Evolutionary conservation across 1,140 invertebrate species (phyloP).

Genomic region (Ostrea denselamellosa): DNA sequence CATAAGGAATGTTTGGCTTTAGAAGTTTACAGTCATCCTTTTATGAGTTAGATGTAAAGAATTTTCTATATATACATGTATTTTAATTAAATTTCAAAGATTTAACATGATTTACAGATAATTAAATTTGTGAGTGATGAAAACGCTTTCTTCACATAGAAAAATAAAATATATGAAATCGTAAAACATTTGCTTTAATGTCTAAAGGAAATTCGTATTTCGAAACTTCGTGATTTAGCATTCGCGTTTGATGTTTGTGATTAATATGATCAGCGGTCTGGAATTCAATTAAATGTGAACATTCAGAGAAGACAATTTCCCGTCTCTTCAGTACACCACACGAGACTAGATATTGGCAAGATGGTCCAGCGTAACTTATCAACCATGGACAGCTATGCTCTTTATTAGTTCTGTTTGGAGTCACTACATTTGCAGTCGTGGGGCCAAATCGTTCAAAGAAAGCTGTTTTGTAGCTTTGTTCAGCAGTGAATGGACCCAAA

Average conservation of each 20-base stretch:
- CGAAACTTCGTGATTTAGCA: not conserved
- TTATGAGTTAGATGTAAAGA: not conserved
- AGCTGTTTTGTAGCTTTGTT: not conserved
- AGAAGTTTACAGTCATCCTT: not conserved
- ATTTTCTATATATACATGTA: not conserved
- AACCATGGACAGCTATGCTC: not conserved
- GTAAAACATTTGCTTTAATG: not conserved
- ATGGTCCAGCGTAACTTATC: not conserved
- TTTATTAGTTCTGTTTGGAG: not conserved
- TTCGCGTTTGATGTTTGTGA: constrained; percentile 13
- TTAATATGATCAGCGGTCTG: not conserved
- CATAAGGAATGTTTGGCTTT: constrained; percentile 22
- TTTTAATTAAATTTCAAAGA: constrained; percentile 25
- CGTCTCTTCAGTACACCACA: not conserved
- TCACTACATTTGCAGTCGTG: not conserved
- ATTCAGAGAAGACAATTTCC: not conserved
- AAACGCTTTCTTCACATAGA: constrained; percentile 15
- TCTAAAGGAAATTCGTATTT: not conserved
- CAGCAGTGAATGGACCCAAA: not conserved
- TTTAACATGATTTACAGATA: constrained; percentile 27
- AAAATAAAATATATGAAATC: not conserved
- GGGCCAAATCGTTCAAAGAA: not conserved
- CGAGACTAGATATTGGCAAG: constrained; percentile 1
- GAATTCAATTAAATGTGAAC: constrained; percentile 6
- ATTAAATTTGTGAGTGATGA: constrained; percentile 20